Percentiles rank a stretch among this genome's conserved stretches.
Conservation (phyloP, 2,113 vertebrate genomes). For the Sinocyclocheilus anophthalmus region DNA sequence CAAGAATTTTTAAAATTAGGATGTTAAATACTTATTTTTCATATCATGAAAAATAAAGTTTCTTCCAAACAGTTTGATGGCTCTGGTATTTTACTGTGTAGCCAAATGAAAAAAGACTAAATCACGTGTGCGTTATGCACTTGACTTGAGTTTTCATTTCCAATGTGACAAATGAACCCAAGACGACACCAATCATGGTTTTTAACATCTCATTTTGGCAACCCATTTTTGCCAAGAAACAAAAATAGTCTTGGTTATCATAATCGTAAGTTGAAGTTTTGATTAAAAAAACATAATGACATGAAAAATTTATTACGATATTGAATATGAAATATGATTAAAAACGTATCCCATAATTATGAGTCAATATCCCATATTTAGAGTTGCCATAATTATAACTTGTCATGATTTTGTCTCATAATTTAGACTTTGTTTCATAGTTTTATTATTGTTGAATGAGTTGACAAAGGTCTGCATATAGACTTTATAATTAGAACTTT, state of each 20-base stretch:
- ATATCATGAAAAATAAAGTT: constrained; percentile 43
- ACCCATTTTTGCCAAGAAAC: not conserved
- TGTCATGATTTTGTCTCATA: too few relatives aligned
- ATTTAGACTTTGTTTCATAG: too few relatives aligned
- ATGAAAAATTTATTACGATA: too few relatives aligned
- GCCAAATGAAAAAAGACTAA: not conserved
- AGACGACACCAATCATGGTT: not conserved
- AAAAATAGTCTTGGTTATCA: not conserved
- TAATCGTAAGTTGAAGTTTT: not conserved
- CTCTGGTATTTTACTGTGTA: not conserved
- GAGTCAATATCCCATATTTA: too few relatives aligned
- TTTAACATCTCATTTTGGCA: not conserved
- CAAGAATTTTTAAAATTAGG: not conserved
- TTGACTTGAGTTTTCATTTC: not conserved
- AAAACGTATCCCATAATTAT: too few relatives aligned
- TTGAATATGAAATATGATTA: too few relatives aligned
- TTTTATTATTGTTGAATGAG: too few relatives aligned
- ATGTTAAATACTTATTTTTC: constrained; percentile 34
- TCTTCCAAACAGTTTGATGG: constrained; percentile 4
- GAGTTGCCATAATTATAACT: too few relatives aligned
- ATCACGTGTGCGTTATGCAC: not conserved
- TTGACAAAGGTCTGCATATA: too few relatives aligned
- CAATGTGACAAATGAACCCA: not conserved
- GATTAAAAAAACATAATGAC: not conserved
- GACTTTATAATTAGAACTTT: too few relatives aligned